Evolutionary conservation across 1,140 invertebrate species (phyloP).

Genomic region (Luehdorfia chinensis): DNA sequence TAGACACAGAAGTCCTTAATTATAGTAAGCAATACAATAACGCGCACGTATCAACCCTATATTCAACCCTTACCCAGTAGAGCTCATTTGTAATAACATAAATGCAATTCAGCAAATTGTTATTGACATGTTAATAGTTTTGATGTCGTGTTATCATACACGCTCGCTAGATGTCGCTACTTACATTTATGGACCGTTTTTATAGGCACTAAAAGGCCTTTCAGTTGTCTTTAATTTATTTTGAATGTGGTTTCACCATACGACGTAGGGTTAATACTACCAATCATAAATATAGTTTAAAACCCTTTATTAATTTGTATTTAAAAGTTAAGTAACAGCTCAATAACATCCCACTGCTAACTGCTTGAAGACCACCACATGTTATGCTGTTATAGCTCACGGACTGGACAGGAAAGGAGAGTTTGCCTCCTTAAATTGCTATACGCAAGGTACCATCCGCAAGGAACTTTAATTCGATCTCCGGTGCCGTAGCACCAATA

Average conservation of each 20-base stretch:
- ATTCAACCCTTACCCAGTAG: conserved; percentile 47
- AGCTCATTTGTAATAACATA: conserved; percentile 54
- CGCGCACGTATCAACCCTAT: conserved; percentile 63
- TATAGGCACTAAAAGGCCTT: background rate
- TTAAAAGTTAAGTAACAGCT: too few relatives aligned
- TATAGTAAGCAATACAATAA: too few relatives aligned
- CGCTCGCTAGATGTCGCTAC: conserved; percentile 10
- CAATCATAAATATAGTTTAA: background rate
- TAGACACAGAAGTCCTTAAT: too few relatives aligned
- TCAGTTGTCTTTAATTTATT: background rate
- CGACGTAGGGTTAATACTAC: background rate
- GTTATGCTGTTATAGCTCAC: too few relatives aligned
- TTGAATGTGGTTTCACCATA: background rate
- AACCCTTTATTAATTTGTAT: background rate
- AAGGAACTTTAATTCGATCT: too few relatives aligned
- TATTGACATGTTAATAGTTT: conserved; percentile 71
- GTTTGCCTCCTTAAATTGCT: too few relatives aligned
- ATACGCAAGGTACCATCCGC: too few relatives aligned
- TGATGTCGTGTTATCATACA: conserved; percentile 39
- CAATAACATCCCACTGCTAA: background rate
- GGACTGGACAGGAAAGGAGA: too few relatives aligned
- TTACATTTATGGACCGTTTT: conserved; percentile 5
- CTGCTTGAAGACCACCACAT: background rate
- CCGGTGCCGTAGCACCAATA: too few relatives aligned
- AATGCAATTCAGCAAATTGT: conserved; percentile 72